Evolutionary conservation across 37 sponge, comb jelly and placozoan genomes (phyloP), one percentile per base, ranked within the genome.

Genomic region (Halichondria panicea): DNA sequence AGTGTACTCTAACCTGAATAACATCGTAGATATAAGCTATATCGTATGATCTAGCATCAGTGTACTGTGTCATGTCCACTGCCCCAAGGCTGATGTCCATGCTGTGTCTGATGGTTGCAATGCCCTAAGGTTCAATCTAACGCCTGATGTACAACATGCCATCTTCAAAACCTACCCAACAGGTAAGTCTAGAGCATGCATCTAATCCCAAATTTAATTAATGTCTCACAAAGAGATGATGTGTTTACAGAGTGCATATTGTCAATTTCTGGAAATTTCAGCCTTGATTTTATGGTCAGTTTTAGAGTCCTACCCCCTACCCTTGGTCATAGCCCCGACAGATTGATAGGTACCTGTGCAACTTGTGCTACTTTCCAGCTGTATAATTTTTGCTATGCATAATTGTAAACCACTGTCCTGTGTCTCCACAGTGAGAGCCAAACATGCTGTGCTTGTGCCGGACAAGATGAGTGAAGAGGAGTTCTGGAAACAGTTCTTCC

Each of bases 131-230:
- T 88, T 75, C 70, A 91, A 81, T 36, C 74, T 95, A 41, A 91
- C 86, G 11, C 54, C 74, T 0, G 95, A 95, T 63, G 72, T 63
- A 2, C 88, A 91, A 37, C 74, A 76, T 28, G 81, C 88, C 31
- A 95, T 95, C 57, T 95, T 95, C 67, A 79, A 77, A 35, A 91
- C 93, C 12, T 95, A 95, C 63, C 95, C 95, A 22, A 53, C 89
- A 39, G 95, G 92, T 88, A 70, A 63, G 66, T 24, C n/a, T n/a
- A n/a, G n/a, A n/a, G 24, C 31, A 13, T 43, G 11, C 41, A 22
- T 77, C 1, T 31, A n/a, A n/a, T n/a, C n/a, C n/a, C n/a, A n/a
- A n/a, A n/a, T n/a, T n/a, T n/a, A n/a, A n/a, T n/a, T n/a, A n/a
- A n/a, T n/a, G n/a, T n/a, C n/a, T n/a, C n/a, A n/a, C n/a, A n/a